Conservation (phyloP, 2,797 vertebrate species). For the Cynopterus sphinx region DNA sequence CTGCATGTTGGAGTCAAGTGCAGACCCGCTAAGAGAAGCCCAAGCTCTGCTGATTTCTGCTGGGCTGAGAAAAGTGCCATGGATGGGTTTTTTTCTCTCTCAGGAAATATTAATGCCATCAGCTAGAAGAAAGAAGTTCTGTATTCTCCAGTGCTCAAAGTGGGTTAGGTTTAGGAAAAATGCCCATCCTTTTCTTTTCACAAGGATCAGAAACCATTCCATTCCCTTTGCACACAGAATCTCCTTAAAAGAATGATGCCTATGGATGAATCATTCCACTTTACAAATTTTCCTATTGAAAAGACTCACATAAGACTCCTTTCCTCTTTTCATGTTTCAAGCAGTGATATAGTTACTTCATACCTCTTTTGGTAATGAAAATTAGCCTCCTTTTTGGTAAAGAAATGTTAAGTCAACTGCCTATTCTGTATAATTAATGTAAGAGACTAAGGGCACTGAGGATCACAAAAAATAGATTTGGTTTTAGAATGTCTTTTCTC, state of each 20-base stretch:
- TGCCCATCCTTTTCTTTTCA: not conserved
- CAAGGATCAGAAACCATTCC: slow-evolving; percentile 34
- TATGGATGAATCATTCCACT: not conserved
- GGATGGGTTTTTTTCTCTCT: not conserved
- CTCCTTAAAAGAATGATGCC: slow-evolving; percentile 4
- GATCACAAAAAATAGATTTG: not conserved
- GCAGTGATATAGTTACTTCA: not conserved
- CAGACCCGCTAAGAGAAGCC: not conserved
- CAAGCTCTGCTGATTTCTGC: not conserved
- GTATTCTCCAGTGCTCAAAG: not conserved
- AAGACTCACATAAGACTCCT: not conserved
- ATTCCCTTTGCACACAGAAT: slow-evolving; percentile 37
- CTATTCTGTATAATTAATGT: not conserved
- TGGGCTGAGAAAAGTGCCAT: not conserved
- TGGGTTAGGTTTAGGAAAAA: not conserved
- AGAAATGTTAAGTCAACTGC: slow-evolving; percentile 7
- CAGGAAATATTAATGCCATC: not conserved
- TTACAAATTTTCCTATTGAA: not conserved
- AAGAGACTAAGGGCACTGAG: not conserved
- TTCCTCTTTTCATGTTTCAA: not conserved
- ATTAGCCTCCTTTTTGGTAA: slow-evolving; percentile 44
- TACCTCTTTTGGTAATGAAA: slow-evolving; percentile 40
- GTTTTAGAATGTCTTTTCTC: not conserved
- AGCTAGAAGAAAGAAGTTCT: not conserved
- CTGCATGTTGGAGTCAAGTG: not conserved